Evolutionary conservation across 2,113 vertebrate species (phyloP), one percentile per base, ranked within the genome.

Genomic region (Taurulus bubalis): DNA sequence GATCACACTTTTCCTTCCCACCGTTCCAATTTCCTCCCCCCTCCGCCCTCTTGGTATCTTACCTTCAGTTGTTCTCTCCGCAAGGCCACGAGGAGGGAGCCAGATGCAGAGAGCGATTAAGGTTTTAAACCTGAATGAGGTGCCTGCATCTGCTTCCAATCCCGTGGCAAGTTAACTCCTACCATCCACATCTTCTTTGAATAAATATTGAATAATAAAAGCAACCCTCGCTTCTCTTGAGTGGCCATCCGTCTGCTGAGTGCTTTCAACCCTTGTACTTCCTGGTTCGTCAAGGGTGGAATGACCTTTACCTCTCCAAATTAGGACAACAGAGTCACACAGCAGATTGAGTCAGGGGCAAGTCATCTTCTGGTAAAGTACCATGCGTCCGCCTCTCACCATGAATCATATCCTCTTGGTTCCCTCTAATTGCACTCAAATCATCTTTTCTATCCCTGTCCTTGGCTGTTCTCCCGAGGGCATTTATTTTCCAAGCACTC

Each of bases 121-220:
- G 89, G 77, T 87, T 90, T 89, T 89, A 95, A 95, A 91, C 85
- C 94, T 89, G 93, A 81, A 93, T 91, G 85, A 94, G 86, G 82
- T 94, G 92, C 83, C 78, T 86, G 93, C 93, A 96, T 95, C 94
- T 96, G 94, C 88, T 94, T 94, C 87, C 90, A 94, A 94, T 96
- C 91, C 87, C 88, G 86, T 83, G 76, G 91, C 83, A 28, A 66
- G 7, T 89, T 92, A 92, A 91, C 83, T 73, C 85, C 87, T 73
- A 80, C 73, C 67, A 76, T 90, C 72, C 78, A 94, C 77, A 92
- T 91, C 86, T 84, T 93, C 77, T 87, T 87, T 90, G 84, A 93
- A 63, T 90, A 59, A 47, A 49, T 71, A 51, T 75, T 53, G 63
- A 55, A 65, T 30, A 67, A 84, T 75, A 78, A 68, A 78, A 75